Base-by-base conservation (phyloP, 2,113 vertebrate species). In the Percina caprodes region DNA sequence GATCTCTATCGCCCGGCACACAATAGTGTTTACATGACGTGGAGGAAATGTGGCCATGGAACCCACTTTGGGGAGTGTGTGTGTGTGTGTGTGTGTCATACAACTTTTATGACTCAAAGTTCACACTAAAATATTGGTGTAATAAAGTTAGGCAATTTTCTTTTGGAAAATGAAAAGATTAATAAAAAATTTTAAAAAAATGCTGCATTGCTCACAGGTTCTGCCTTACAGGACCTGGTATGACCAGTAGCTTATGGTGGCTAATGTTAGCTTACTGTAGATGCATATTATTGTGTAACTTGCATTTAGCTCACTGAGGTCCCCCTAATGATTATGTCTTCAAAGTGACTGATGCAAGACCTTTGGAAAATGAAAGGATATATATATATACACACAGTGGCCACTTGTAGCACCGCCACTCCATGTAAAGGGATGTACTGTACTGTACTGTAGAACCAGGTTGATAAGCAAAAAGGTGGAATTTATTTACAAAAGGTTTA, bases 1-100 rank as follows among this genome's bases (percentile, higher is more conserved):
- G 95, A 96, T 96, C 88, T 69, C 79, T 94, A 96, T 95, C 95
- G 21, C 79, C 23, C 52, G 2, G 35, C 45, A 83, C 88, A 95
- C 94, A 95, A 95, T 95, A 93, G 94, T 94, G 95, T 96, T 95
- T 94, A 95, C 90, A 89, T 51, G 87, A 59, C 6, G 16, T 1
- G 11, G 84, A 94, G 95, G 95, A 96, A 96, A 85, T 55, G 80
- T 86, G 88, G 92, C 91, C 88, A 92, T 89, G 89, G 93, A 94
- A 91, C 88, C 82, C 83, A 88, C 85, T 91, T 87, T 72, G 24
- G 80, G 86, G 88, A 88, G 87, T 89, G 88, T 84, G 89, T 82
- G 49, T 79, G 83, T 61, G 55, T 10, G 39, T 63, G 33, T 56
- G 42, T 87, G 62, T 66, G 58, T 63, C 18, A 12, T 78, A 61